A percentile compares a stretch with the other conserved stretches of the same genome.
These are phyloP conservation scores for Rambutsinella grinnellia DNA, from an alignment of 2,888 invertebrate species.

Conservation along the genomic window DNA sequence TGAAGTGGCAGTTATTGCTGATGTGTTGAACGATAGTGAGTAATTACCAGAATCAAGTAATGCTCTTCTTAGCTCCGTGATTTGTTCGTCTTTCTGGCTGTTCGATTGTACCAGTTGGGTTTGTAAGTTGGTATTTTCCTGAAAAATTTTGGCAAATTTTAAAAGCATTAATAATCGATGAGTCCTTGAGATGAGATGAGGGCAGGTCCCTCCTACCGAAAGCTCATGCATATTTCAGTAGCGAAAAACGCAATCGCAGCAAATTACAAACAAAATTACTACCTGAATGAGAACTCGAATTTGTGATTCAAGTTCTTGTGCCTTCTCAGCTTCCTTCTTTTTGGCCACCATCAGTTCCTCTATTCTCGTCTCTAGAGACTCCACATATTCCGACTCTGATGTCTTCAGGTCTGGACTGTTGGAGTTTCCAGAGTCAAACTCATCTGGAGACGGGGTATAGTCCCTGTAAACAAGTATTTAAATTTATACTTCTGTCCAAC, in stretches of 20 bases:
- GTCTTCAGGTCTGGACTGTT: conserved; percentile 65
- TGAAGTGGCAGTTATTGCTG: conserved; percentile 40
- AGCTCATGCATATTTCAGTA: not conserved
- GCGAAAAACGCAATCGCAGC: not conserved
- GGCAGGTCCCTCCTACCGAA: not conserved
- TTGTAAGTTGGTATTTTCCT: conserved; percentile 80
- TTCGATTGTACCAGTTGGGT: conserved; percentile 76
- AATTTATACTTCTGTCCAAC: not conserved
- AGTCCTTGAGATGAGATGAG: not conserved
- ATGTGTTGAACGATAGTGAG: conserved; percentile 42
- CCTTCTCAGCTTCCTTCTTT: conserved; percentile 61
- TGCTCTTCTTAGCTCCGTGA: conserved; percentile 68
- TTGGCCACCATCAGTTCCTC: conserved; percentile 62
- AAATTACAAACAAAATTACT: too few relatives aligned
- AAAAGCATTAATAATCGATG: not conserved
- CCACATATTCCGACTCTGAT: conserved; percentile 64
- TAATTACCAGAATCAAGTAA: conserved; percentile 61
- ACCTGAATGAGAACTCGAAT: conserved; percentile 63
- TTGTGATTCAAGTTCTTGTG: conserved; percentile 62
- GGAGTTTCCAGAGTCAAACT: conserved; percentile 62
- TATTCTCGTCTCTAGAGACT: conserved; percentile 60
- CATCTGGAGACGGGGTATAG: conserved; percentile 63
- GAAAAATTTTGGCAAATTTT: conserved; percentile 66
- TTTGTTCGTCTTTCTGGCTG: conserved; percentile 80
- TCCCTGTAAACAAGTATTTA: conserved; percentile 58